Conservation (phyloP, 2,888 invertebrate species). For the Parnassius mnemosyne region DNA sequence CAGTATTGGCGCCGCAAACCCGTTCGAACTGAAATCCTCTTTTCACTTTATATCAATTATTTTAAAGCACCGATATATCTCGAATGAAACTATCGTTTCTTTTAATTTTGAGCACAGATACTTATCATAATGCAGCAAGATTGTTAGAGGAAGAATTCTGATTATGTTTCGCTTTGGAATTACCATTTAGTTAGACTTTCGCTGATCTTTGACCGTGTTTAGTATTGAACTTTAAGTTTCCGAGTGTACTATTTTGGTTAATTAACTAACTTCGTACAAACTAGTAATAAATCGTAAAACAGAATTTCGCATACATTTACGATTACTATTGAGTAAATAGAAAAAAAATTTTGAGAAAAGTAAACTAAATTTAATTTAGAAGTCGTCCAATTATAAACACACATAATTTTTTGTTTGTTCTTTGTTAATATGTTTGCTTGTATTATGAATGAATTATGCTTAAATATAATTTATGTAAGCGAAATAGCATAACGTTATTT, state of each 20-base stretch:
- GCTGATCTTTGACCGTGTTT: conserved; percentile 22
- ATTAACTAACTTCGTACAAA: conserved; percentile 20
- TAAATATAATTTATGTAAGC: no score
- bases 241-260: conserved; percentile 20
- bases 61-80: conserved; percentile 31
- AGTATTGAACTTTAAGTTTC: conserved; percentile 24
- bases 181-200: conserved; percentile 25
- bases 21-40: conserved; percentile 36
- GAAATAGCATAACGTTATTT: no score
- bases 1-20: conserved; percentile 48
- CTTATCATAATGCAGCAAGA: conserved; percentile 1
- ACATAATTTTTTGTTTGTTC: no score
- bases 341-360: no score
- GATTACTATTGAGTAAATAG: no score
- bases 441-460: no score
- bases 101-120: not conserved
- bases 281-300: not conserved
- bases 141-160: conserved; percentile 18
- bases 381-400: no score
- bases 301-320: no score
- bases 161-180: conserved; percentile 20
- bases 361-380: no score
- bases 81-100: not conserved
- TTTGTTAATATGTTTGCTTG: no score
- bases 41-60: conserved; percentile 37